phyloP scores from a whole-genome alignment of 1,140 invertebrate species.

The Megathymus violae region DNA sequence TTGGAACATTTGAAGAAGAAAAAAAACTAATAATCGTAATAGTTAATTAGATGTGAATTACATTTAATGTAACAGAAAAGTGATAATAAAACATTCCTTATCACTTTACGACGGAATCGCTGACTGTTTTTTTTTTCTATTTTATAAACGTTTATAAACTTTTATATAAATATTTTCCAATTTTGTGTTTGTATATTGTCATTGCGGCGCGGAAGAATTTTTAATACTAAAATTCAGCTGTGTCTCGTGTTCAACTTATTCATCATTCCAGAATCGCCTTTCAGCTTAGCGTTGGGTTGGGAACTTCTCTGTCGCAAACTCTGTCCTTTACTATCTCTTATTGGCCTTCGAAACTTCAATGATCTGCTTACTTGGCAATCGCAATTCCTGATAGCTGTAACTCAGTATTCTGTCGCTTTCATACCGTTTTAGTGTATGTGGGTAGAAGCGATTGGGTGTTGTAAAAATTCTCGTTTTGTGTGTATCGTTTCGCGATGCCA shows the following conservation, averaged over 20 bases:
- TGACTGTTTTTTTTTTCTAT: too few relatives aligned
- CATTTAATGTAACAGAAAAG: too few relatives aligned
- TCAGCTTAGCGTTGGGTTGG: conserved; percentile 53
- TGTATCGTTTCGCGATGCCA: conserved; percentile 47
- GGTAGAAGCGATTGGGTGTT: conserved; percentile 64
- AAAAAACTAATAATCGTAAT: too few relatives aligned
- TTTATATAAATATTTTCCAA: conserved; percentile 9
- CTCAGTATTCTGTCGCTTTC: conserved; percentile 57
- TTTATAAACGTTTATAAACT: not conserved
- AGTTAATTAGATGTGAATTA: too few relatives aligned
- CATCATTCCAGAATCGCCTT: conserved; percentile 56
- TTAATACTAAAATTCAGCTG: conserved; percentile 32
- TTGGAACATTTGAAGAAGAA: too few relatives aligned
- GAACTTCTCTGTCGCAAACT: conserved; percentile 41
- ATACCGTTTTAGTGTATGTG: conserved; percentile 52
- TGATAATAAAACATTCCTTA: too few relatives aligned
- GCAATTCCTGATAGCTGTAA: conserved; percentile 42
- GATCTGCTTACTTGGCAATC: conserved; percentile 49
- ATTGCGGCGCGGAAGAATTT: conserved; percentile 8
- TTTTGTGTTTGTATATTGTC: conserved; percentile 22
- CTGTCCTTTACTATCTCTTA: conserved; percentile 50
- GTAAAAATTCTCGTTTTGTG: conserved; percentile 47
- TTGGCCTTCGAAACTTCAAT: conserved; percentile 54
- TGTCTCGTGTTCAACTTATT: conserved; percentile 43
- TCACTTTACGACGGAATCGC: too few relatives aligned